Base-by-base conservation (phyloP, 2,888 invertebrate genomes). In the Meliscaeva auricollis region DNA sequence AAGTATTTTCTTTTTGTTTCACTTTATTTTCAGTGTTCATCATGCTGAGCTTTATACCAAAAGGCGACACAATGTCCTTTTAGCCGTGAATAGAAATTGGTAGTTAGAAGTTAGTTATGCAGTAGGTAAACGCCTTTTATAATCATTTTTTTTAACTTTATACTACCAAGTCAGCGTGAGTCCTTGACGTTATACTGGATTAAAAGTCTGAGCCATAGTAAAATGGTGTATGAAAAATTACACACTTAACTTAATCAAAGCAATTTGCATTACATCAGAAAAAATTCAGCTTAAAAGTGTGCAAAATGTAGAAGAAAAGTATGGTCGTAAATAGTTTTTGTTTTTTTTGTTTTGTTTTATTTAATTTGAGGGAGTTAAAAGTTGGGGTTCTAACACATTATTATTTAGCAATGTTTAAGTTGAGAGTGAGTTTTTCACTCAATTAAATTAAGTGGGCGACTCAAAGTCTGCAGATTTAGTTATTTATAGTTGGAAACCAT, bases 31-130 rank as follows among this genome's bases (percentile, higher is more conserved):
- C 26, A 26, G 4, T 26, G 26, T 26, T 26, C 26, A 26, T 26
- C 26, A 26, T 26, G 26, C 26, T 26, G 26, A 26, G 26, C 4
- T 26, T 26, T 26, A 26, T 26, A 26, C 26, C 26, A 26, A 26
- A 26, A 11, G 15, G 64, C 13, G 35, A 50, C 35, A 50, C 17
- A 66, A 22, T 50, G 66, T 66, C 66, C 50, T 35, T 66, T 26
- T n/a, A 35, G 35, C 17, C 13, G 13, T 35, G n/a, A 66, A 50
- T 35, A 35, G 5, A 20, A 50, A 50, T 50, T 66, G 50, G 35
- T 32, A 50, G 35, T 66, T 50, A 35, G 7, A 22, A 66, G 0
- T 22, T 44, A 2, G 11, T 26, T 26, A 26, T 15, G 13, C 13
- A 32, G 4, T 15, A 3, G 30, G 9, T 50, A 11, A 7, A 26